Evolutionary conservation across 2,797 vertebrate genomes (phyloP).

Genomic region (Odontamblyopus lacepedii): DNA sequence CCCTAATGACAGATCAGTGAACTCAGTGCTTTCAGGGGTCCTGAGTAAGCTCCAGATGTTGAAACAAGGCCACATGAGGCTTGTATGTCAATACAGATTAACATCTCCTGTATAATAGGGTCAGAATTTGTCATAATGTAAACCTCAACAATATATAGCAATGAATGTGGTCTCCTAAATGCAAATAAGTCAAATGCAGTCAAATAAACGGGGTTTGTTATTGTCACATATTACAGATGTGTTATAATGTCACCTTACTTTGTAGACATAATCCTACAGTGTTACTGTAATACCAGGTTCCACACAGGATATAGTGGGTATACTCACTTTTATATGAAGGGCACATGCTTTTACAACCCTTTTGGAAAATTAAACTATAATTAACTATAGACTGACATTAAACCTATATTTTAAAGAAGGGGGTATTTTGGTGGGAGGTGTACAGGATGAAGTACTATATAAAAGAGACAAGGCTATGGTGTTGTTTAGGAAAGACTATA

Average conservation of each 20-base stretch:
- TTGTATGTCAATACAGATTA: constrained; percentile 57
- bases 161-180: constrained; percentile 18
- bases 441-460: constrained; percentile 19
- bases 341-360: constrained; percentile 7
- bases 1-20: constrained; percentile 32
- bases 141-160: constrained; percentile 28
- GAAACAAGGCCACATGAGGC: constrained; percentile 50
- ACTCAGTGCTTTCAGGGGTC: constrained; percentile 38
- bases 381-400: constrained; percentile 44
- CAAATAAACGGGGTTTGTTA: constrained; percentile 16
- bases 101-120: constrained; percentile 34
- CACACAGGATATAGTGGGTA: constrained; percentile 40
- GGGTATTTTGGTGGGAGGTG: constrained; percentile 17
- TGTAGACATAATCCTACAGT: constrained; percentile 22
- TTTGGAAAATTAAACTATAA: constrained; percentile 41
- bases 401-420: constrained; percentile 18
- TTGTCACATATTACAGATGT: constrained; percentile 27
- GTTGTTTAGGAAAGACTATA: no score
- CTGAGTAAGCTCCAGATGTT: constrained; percentile 56
- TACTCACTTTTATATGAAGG: constrained; percentile 32
- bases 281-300: constrained; percentile 17
- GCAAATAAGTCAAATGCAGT: not conserved
- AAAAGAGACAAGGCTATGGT: not conserved
- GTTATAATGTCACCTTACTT: constrained; percentile 30
- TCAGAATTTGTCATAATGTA: constrained; percentile 33